Evolutionary conservation across 2,888 invertebrate genomes (phyloP), one percentile per base, ranked within the genome.

Genomic region (Mythimna lalbum): DNA sequence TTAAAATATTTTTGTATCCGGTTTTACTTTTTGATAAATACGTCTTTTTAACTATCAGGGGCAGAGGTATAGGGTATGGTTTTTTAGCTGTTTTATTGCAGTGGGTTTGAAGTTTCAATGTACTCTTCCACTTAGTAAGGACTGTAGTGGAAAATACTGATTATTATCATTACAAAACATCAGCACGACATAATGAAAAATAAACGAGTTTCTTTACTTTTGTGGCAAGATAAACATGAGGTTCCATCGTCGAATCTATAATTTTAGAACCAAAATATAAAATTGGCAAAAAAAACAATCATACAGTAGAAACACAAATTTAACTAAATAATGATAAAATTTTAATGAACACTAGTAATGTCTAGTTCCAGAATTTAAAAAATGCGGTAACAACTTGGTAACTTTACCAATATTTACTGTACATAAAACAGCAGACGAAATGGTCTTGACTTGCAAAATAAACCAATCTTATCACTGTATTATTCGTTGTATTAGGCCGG

Each of bases 401-500:
- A n/a, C n/a, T n/a, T n/a, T n/a, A n/a, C n/a, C n/a, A n/a, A n/a
- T n/a, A n/a, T n/a, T n/a, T n/a, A n/a, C 55, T 84, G 83, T 84
- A 84, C 2, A 83, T 81, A 81, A 36, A 49, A 70, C 76, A 55
- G 74, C 62, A 21, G 70, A 70, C 6, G 2, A 0, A 21, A 23
- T 19, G 3, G 33, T 33, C 74, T 91, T n/a, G n/a, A n/a, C n/a
- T n/a, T 86, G 92, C 90, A 89, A 89, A 90, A 90, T 89, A n/a
- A n/a, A n/a, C n/a, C n/a, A 61, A 63, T 89, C 85, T 74, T 90
- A 88, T 89, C 87, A 87, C 88, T 89, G 90, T 85, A 87, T 89
- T 90, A 63, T 78, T 88, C 87, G 71, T 87, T 86, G 68, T 81
- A 86, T 87, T 72, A 73, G 57, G 21, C 27, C 27, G n/a, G n/a